Evolutionary conservation across 2,113 vertebrate genomes (phyloP).

Genomic region (Rhinoptilus africanus): DNA sequence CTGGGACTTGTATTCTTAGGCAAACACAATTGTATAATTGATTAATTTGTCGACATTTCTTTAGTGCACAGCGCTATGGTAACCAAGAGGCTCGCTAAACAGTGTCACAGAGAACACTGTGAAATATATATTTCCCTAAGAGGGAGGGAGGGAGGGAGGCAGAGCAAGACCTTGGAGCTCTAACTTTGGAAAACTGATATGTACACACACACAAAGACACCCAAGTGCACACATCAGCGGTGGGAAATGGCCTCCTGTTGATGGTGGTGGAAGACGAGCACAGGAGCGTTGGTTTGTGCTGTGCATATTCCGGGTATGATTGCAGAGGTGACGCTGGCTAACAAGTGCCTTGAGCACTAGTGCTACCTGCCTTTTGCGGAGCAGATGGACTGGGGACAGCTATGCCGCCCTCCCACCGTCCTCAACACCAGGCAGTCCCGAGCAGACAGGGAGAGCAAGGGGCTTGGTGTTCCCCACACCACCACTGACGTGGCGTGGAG

Average conservation of each 20-base stretch:
- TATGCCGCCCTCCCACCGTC: background rate
- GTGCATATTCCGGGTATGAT: rapidly evolving
- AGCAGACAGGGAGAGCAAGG: background rate
- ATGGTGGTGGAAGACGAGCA: background rate
- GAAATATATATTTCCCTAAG: background rate
- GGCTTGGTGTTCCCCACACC: background rate
- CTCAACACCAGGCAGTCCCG: rapidly evolving
- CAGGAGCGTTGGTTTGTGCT: rapidly evolving
- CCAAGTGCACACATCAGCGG: no score
- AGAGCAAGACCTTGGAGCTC: background rate
- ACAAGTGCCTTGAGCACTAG: background rate
- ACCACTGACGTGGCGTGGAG: background rate
- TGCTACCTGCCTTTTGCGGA: background rate
- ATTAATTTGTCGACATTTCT: constrained; percentile 36
- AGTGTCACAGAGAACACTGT: background rate
- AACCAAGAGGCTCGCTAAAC: background rate
- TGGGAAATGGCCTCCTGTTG: background rate
- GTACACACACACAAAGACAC: no score
- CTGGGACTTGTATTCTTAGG: constrained; percentile 23
- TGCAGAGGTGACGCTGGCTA: background rate
- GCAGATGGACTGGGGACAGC: background rate
- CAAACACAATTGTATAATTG: constrained; percentile 45
- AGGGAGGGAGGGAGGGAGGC: background rate
- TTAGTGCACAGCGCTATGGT: background rate
- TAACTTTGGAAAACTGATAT: background rate